A percentile compares a stretch with the other conserved stretches of the same genome.
Conservation (phyloP, 2,113 vertebrate genomes). For the Pangasianodon hypophthalmus region DNA sequence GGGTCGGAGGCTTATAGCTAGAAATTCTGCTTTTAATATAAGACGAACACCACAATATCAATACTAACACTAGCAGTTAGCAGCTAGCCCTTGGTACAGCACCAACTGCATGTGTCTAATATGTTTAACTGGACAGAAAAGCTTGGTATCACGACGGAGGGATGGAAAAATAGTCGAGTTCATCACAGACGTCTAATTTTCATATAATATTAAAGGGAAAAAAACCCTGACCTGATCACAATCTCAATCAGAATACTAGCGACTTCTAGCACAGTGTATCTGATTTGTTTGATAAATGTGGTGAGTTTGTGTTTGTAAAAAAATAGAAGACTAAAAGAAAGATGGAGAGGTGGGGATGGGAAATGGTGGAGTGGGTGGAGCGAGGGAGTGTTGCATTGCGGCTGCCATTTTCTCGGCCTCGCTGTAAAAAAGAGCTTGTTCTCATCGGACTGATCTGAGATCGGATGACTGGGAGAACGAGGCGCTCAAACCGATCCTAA, state of each 20-base stretch:
- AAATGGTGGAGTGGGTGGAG: slow-evolving; percentile 49
- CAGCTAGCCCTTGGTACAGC: background rate
- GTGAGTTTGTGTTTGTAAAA: slow-evolving; percentile 22
- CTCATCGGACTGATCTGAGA: slow-evolving; percentile 22
- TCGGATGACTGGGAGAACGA: slow-evolving; percentile 31
- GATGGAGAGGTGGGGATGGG: slow-evolving; percentile 21
- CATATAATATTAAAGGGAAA: background rate
- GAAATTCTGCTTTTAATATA: background rate
- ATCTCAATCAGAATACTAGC: background rate
- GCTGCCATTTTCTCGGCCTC: slow-evolving; percentile 76
- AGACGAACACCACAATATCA: background rate
- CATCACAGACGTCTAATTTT: background rate
- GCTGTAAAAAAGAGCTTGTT: slow-evolving; percentile 58
- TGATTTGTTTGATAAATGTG: background rate
- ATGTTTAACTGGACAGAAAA: background rate
- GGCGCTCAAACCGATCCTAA: background rate
- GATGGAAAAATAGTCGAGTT: background rate
- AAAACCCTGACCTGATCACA: background rate
- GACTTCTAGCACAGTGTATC: background rate
- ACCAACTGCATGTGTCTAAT: background rate
- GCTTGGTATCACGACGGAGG: background rate
- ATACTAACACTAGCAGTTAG: background rate
- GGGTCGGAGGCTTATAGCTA: background rate
- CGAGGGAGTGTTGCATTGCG: slow-evolving; percentile 44
- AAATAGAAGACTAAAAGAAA: slow-evolving; percentile 20